Base-by-base conservation (phyloP, 2,113 vertebrate genomes). In the Gnathochromis pfefferi region DNA sequence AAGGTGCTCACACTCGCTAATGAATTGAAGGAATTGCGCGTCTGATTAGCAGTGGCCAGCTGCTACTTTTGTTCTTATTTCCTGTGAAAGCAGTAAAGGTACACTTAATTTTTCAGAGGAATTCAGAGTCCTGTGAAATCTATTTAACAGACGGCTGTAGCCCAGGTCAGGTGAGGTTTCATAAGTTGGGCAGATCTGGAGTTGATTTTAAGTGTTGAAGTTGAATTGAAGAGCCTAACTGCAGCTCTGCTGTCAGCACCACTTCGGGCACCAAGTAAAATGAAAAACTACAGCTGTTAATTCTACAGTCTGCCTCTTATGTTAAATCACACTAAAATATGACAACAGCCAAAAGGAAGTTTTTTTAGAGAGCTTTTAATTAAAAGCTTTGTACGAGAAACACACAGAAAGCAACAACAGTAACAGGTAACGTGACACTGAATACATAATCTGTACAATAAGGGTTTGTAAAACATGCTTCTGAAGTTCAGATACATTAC, bases 371-470 rank as follows among this genome's bases (percentile, higher is more conserved):
- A 89, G 89, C 88, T 95, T 95, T 97, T 97, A 96, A 96, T 96
- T 93, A 94, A 96, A 97, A 96, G 94, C 95, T 86, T 95, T 89
- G 88, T 94, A 95, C 93, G 95, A 93, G 89, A 94, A 96, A 96
- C 95, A 95, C 93, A 94, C 93, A 85, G 54, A 96, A 95, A 95
- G 92, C 93, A 93, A 95, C 94, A 94, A 94, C 83, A 68, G 86
- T 93, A 94, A 94, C 93, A 92, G 80, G 80, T 94, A 96, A 94
- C 93, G 90, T 88, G 91, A 96, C 96, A 95, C 88, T 89, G 88
- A 94, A 94, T 93, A 95, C 94, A 94, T 95, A 87, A 95, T 91
- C 93, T 96, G 95, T 96, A 96, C 95, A 96, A 95, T 95, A 94
- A 94, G 92, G 92, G 82, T 94, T 94, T 90, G 87, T 87, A 93